Conservation (phyloP, 2,797 vertebrate genomes). For the Sebastes goodei region DNA sequence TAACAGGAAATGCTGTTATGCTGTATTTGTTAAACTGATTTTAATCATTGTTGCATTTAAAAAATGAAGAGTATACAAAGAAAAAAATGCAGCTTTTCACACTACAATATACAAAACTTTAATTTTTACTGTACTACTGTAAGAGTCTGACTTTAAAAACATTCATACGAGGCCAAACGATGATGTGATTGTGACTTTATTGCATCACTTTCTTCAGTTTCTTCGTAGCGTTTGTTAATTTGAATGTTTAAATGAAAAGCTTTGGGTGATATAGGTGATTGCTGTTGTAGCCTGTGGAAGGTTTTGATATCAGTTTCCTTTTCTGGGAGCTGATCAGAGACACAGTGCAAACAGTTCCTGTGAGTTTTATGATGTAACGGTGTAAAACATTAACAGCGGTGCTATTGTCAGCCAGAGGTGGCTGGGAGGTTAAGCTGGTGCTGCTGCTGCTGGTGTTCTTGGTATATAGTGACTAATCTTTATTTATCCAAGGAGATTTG, state of each 20-base stretch:
- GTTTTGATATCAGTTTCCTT: constrained; percentile 14
- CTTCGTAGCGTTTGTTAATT: too few relatives aligned
- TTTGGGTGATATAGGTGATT: not conserved
- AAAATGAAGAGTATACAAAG: not conserved
- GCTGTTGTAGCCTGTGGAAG: not conserved
- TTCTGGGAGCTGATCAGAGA: not conserved
- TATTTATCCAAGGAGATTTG: constrained; percentile 23
- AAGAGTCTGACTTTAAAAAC: not conserved
- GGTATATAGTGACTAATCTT: constrained; percentile 11
- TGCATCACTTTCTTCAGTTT: not conserved
- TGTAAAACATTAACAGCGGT: constrained; percentile 42
- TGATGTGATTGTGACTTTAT: not conserved
- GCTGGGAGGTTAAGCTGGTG: not conserved
- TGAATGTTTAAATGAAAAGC: not conserved
- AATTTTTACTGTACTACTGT: not conserved
- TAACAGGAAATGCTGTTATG: too few relatives aligned
- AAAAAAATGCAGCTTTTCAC: not conserved
- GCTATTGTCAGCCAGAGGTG: constrained; percentile 22
- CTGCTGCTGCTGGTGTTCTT: not conserved
- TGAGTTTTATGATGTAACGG: not conserved
- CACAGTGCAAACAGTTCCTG: not conserved
- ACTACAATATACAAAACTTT: not conserved
- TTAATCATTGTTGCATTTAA: not conserved
- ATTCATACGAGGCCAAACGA: not conserved
- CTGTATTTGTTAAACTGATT: not conserved